These are phyloP conservation scores for Herpetotheres cachinnans DNA, from an alignment of 2,113 vertebrate species.

Conservation along the genomic window DNA sequence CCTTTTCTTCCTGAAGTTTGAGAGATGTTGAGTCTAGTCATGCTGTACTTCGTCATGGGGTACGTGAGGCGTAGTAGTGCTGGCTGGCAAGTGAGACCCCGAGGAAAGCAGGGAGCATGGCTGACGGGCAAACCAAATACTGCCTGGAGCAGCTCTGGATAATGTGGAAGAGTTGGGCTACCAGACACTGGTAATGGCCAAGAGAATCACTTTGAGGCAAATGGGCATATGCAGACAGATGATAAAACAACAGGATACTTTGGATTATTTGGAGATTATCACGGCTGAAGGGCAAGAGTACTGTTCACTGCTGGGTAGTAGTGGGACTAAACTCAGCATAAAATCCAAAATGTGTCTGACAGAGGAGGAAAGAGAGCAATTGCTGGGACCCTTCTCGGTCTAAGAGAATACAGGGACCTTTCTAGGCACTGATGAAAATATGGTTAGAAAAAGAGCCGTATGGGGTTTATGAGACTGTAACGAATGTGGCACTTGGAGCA, in stretches of 20 bases:
- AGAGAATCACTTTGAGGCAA: background rate
- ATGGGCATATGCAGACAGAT: background rate
- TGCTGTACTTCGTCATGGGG: background rate
- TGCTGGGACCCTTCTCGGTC: background rate
- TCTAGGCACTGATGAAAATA: background rate
- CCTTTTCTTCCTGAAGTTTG: background rate
- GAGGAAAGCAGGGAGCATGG: accelerated
- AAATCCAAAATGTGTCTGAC: background rate
- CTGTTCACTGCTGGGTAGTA: background rate
- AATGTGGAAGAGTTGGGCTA: background rate
- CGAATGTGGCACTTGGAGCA: background rate
- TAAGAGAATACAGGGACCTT: background rate
- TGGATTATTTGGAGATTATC: background rate
- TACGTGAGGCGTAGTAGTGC: accelerated
- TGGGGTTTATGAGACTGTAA: background rate
- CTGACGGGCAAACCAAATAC: background rate
- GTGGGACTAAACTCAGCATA: background rate
- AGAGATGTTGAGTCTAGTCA: background rate
- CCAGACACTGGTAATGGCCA: background rate
- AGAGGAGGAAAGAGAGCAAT: background rate
- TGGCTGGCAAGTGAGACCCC: background rate
- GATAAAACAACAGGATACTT: background rate
- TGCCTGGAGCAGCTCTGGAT: background rate
- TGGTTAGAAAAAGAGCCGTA: background rate
- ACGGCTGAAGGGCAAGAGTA: background rate